phyloP scores from a whole-genome alignment of 2,797 vertebrate genomes.

The Acipenser oxyrinchus region DNA sequence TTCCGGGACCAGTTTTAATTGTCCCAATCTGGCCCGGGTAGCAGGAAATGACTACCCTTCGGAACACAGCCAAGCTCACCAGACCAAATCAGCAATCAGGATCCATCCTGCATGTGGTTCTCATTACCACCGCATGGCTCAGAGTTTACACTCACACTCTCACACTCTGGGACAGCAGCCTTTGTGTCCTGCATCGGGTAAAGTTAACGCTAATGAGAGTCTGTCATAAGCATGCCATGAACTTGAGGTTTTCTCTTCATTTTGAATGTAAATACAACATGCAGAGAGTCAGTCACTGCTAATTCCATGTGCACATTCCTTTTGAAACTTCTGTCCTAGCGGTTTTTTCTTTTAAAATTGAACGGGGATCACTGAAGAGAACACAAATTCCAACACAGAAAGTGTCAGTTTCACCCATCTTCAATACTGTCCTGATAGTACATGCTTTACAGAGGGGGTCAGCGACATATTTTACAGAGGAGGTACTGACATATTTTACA shows the following conservation, averaged over 20 bases:
- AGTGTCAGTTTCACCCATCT: no score
- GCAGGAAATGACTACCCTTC: constrained; percentile 51
- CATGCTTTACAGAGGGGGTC: no score
- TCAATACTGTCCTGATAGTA: no score
- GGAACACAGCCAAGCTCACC: constrained; percentile 42
- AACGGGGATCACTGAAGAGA: no score
- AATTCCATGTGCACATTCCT: no score
- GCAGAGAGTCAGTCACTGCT: no score
- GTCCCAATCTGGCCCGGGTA: constrained; percentile 35
- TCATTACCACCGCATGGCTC: constrained; percentile 68
- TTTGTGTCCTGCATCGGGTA: constrained; percentile 36
- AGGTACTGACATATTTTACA: no score
- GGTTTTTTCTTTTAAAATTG: no score
- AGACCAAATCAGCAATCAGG: constrained; percentile 51
- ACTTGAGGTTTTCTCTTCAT: not conserved
- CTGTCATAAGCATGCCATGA: not conserved
- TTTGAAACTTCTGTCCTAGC: no score
- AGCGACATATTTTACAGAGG: no score
- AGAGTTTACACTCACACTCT: constrained; percentile 57
- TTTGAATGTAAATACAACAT: no score
- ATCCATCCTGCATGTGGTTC: constrained; percentile 54
- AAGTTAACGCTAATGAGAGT: constrained; percentile 28
- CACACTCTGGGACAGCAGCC: constrained; percentile 55
- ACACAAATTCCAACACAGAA: no score
- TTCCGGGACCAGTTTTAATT: not conserved